Conservation (phyloP, 1,140 invertebrate species). For the Dendrolimus punctatus region DNA sequence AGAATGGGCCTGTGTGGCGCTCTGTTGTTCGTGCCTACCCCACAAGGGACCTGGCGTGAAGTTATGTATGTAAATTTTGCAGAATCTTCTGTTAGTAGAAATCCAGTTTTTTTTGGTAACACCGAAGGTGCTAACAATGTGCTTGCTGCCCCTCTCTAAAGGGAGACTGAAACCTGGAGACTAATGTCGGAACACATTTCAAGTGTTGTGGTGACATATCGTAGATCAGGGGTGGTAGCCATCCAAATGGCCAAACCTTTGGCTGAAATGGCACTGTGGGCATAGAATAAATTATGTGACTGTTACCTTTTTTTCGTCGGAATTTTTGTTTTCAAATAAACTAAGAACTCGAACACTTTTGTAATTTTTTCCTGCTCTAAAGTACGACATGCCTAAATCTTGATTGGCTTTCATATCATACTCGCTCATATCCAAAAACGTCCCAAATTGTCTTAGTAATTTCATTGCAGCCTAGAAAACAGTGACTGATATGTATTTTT, state of each 20-base stretch:
- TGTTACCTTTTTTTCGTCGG: constrained; percentile 11
- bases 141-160: no score
- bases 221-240: no score
- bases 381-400: constrained; percentile 9
- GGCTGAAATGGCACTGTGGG: not conserved
- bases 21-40: no score
- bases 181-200: no score
- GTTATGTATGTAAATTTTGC: no score
- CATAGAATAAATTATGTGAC: not conserved
- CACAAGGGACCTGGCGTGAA: no score
- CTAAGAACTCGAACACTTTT: constrained; percentile 5
- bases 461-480: constrained; percentile 15
- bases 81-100: no score
- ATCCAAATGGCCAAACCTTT: not conserved
- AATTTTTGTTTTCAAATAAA: constrained; percentile 19
- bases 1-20: no score
- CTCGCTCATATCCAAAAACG: constrained; percentile 10
- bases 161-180: no score
- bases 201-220: no score
- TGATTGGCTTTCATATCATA: constrained; percentile 14
- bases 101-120: no score
- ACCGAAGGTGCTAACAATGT: no score
- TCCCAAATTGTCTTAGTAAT: not conserved
- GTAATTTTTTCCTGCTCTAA: constrained; percentile 13
- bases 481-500: constrained; percentile 5